These are phyloP conservation scores for Neopelma chrysocephalum DNA, from an alignment of 2,797 vertebrate species.

Conservation along the genomic window DNA sequence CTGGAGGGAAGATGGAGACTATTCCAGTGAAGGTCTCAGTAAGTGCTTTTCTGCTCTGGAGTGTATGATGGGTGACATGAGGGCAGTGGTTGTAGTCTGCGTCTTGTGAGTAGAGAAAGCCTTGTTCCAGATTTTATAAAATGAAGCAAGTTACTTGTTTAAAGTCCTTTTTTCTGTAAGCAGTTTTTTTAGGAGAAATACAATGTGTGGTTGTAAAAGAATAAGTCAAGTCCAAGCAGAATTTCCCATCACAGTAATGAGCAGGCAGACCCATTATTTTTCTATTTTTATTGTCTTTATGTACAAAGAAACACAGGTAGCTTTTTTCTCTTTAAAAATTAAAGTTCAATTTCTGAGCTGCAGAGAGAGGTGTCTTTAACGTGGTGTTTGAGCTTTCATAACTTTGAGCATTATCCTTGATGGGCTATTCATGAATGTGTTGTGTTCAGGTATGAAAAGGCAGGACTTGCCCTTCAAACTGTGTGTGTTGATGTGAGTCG, in stretches of 20 bases:
- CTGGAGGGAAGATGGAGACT: background rate
- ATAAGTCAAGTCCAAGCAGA: background rate
- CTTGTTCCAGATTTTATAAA: background rate
- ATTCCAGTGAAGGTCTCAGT: background rate
- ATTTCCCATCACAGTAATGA: background rate
- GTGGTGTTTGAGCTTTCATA: background rate
- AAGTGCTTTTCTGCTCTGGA: background rate
- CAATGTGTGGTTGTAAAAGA: background rate
- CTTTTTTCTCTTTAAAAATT: background rate
- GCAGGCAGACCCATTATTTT: background rate
- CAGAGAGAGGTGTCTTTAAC: background rate
- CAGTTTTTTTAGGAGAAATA: background rate
- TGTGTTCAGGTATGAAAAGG: background rate
- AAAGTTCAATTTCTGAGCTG: background rate
- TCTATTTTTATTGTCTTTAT: background rate
- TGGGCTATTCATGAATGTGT: background rate
- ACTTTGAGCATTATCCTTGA: background rate
- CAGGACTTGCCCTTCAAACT: background rate
- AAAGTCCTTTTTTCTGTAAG: fast-evolving
- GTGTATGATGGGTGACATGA: fast-evolving
- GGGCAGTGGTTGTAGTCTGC: background rate
- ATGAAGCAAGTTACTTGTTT: background rate
- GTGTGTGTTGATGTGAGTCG: background rate
- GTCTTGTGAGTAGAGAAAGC: background rate
- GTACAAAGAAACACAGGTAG: background rate